phyloP scores from a whole-genome alignment of 2,797 vertebrate species.

The Liparis tanakae region DNA sequence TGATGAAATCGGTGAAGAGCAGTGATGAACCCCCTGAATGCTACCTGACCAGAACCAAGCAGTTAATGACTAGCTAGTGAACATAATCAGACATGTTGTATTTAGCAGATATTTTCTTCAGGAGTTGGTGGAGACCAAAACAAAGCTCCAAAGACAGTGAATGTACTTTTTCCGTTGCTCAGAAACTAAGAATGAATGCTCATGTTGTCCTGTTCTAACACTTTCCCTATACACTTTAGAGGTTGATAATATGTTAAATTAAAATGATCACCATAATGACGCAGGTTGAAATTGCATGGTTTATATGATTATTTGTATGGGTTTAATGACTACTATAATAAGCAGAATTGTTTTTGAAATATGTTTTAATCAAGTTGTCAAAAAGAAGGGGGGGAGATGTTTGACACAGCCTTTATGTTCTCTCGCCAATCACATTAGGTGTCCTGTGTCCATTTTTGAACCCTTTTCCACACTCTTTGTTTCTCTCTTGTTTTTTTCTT shows the following conservation, averaged over 20 bases:
- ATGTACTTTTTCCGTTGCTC: not conserved
- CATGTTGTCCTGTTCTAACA: not conserved
- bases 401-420: not conserved
- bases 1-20: not conserved
- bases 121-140: not conserved
- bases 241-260: not conserved
- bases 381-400: not conserved
- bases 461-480: constrained; percentile 12
- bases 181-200: no score
- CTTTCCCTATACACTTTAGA: not conserved
- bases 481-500: constrained; percentile 23
- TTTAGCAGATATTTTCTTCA: not conserved
- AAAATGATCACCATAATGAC: not conserved
- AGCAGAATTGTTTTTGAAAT: not conserved
- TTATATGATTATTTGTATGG: not conserved
- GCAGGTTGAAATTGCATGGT: not conserved
- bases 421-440: constrained; percentile 1
- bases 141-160: not conserved
- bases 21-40: not conserved
- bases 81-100: not conserved
- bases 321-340: not conserved
- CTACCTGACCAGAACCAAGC: not conserved
- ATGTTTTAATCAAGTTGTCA: not conserved
- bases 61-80: not conserved
- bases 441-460: not conserved